Conservation (phyloP, 2,888 invertebrate genomes). For the Drosophila subquinaria region DNA sequence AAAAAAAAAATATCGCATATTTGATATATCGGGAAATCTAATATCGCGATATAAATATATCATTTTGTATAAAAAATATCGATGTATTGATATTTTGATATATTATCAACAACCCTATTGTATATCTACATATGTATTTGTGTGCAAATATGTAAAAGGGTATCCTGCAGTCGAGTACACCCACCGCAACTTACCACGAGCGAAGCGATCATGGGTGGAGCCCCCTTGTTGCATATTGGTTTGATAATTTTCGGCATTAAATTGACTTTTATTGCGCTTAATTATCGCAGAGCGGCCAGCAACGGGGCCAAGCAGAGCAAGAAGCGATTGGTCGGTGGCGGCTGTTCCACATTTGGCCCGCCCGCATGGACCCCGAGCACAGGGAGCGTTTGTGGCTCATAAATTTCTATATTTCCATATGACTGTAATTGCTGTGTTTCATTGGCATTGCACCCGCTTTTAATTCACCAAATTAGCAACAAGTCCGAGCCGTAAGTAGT, state of each 20-base stretch:
- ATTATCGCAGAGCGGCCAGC: constrained; percentile 48
- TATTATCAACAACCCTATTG: too few relatives aligned
- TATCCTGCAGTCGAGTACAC: too few relatives aligned
- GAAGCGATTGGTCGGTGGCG: background rate
- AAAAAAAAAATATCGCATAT: too few relatives aligned
- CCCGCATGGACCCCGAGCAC: constrained; percentile 38
- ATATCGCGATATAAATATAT: too few relatives aligned
- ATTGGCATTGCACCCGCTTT: constrained; percentile 35
- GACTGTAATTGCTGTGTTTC: constrained; percentile 43
- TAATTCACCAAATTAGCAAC: constrained; percentile 2
- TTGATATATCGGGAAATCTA: too few relatives aligned
- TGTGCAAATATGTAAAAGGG: too few relatives aligned
- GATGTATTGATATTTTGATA: too few relatives aligned
- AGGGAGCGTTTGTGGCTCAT: constrained; percentile 24
- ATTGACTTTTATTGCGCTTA: constrained; percentile 70
- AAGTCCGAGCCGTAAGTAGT: background rate
- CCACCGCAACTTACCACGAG: too few relatives aligned
- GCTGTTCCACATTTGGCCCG: constrained; percentile 39
- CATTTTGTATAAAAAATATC: too few relatives aligned
- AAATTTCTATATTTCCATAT: constrained; percentile 41
- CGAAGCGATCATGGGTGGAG: too few relatives aligned
- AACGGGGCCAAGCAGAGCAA: background rate
- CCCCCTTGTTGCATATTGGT: constrained; percentile 49
- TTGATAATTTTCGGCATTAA: constrained; percentile 60
- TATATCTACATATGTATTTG: too few relatives aligned